A percentile compares a stretch with the other conserved stretches of the same genome.
phyloP scores from a whole-genome alignment of 2,113 vertebrate genomes.

The Corythornis vintsioides region DNA sequence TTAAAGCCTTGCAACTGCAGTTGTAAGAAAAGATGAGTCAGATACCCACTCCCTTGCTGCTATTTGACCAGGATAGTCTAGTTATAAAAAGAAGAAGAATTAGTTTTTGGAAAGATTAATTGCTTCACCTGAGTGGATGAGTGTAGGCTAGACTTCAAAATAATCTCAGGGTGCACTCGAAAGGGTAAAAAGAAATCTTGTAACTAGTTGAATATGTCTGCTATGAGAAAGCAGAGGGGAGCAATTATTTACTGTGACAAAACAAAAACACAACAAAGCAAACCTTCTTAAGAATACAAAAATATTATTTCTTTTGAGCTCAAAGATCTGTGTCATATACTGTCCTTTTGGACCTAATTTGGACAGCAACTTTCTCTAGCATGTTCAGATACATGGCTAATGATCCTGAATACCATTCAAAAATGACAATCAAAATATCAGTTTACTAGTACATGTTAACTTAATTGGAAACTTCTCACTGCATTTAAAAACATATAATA shows the following conservation, averaged over 20 bases:
- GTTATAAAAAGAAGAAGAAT: not conserved
- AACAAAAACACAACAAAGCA: not conserved
- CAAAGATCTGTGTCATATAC: not conserved
- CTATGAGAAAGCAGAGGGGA: not conserved
- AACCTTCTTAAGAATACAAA: not conserved
- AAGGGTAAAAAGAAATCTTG: not conserved
- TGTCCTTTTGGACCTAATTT: not conserved
- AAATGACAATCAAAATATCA: not conserved
- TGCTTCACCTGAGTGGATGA: not conserved
- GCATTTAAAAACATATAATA: not conserved
- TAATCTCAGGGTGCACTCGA: not conserved
- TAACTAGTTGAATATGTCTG: not conserved
- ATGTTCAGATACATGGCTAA: not conserved
- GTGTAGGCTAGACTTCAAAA: not conserved
- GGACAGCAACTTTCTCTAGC: not conserved
- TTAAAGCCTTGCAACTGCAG: not conserved
- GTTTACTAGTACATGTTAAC: not conserved
- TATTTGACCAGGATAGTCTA: not conserved
- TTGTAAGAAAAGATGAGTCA: slow-evolving; percentile 3
- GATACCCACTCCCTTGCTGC: not conserved
- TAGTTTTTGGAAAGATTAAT: not conserved
- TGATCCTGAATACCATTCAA: not conserved
- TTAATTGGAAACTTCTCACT: not conserved
- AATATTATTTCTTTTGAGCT: not conserved
- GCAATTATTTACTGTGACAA: not conserved